These are phyloP conservation scores for Equus przewalskii DNA, from an alignment of 2,113 vertebrate genomes.

Conservation along the genomic window DNA sequence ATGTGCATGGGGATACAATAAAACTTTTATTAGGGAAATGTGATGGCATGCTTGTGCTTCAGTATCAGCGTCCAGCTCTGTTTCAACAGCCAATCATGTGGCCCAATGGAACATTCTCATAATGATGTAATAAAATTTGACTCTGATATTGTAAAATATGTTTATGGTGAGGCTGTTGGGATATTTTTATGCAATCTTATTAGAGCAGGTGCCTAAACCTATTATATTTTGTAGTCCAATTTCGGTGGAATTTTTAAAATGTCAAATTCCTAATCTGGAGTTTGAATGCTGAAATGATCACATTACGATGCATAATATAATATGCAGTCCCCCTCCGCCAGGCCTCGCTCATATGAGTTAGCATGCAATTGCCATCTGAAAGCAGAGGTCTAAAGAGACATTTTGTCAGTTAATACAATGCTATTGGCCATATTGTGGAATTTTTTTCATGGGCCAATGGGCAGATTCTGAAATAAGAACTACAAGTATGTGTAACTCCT, in stretches of 20 bases:
- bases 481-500: conserved; percentile 42
- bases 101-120: conserved; percentile 86
- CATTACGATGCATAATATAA: background rate
- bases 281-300: conserved; percentile 40
- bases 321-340: accelerated
- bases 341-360: background rate
- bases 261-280: conserved; percentile 73
- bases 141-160: conserved; percentile 93
- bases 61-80: conserved; percentile 82
- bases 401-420: conserved; percentile 78
- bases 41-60: conserved; percentile 86
- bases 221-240: conserved; percentile 85
- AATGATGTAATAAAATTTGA: conserved; percentile 93
- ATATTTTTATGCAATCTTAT: conserved; percentile 86
- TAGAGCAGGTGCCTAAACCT: conserved; percentile 81
- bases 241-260: conserved; percentile 82
- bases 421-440: conserved; percentile 40
- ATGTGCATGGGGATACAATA: conserved; percentile 88
- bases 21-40: conserved; percentile 91
- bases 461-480: conserved; percentile 22
- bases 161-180: conserved; percentile 88
- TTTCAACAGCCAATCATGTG: conserved; percentile 86
- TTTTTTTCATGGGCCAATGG: conserved; percentile 57
- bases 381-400: conserved; percentile 64
- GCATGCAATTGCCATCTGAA: conserved; percentile 17